phyloP scores from a whole-genome alignment of 2,113 vertebrate species.

The Desmodus rotundus region DNA sequence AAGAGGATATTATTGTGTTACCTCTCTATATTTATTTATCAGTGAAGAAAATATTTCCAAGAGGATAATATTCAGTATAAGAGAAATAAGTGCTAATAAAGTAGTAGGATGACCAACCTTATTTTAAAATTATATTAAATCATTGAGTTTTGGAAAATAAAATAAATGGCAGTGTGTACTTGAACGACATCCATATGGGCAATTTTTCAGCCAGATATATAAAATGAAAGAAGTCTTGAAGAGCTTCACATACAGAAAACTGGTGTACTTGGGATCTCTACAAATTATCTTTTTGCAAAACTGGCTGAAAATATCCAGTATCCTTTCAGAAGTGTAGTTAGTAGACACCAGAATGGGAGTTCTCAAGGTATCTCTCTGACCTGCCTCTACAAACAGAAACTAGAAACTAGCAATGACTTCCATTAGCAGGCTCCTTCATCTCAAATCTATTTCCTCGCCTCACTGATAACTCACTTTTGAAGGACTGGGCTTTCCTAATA shows the following conservation, averaged over 20 bases:
- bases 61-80: neutral
- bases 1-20: slow-evolving; percentile 28
- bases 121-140: slow-evolving; percentile 24
- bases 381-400: slow-evolving; percentile 42
- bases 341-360: neutral
- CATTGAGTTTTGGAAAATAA: slow-evolving; percentile 26
- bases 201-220: neutral
- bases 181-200: neutral
- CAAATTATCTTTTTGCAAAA: slow-evolving; percentile 17
- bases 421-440: slow-evolving; percentile 21
- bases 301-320: neutral
- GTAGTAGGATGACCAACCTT: neutral
- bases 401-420: slow-evolving; percentile 45
- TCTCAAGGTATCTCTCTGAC: neutral
- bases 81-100: neutral
- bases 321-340: neutral
- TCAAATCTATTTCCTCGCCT: slow-evolving; percentile 40
- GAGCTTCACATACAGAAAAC: neutral
- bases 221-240: neutral
- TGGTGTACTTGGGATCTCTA: neutral
- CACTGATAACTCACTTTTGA: slow-evolving; percentile 33
- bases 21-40: slow-evolving; percentile 2
- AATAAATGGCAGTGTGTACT: neutral
- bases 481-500: slow-evolving; percentile 37
- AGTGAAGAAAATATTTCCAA: slow-evolving; percentile 9